Evolutionary conservation across 30 jellyfish, hydroid and myxozoan species (phyloP).

Genomic region (Clytia hemisphaerica): DNA sequence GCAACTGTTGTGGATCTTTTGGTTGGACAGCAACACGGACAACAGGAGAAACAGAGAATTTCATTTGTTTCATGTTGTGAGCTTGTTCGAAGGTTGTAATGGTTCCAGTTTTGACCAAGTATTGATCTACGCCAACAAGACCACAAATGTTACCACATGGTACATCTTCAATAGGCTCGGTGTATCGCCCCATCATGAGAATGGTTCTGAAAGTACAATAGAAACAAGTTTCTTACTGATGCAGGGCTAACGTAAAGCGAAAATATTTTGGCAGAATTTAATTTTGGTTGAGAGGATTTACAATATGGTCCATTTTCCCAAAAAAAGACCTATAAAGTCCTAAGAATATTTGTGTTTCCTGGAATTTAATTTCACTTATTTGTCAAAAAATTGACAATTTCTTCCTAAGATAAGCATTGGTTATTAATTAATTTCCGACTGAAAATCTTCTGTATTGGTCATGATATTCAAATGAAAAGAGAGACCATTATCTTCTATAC

Average conservation of each 20-base stretch:
- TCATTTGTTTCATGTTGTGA: conserved; percentile 91
- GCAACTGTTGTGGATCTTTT: conserved; percentile 94
- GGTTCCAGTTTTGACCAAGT: conserved; percentile 93
- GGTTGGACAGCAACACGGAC: conserved; percentile 99
- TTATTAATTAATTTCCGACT: too few relatives aligned
- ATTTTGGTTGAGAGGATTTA: too few relatives aligned
- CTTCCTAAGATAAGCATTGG: too few relatives aligned
- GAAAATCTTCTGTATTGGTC: too few relatives aligned
- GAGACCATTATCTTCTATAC: too few relatives aligned
- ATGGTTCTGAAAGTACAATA: conserved; percentile 49
- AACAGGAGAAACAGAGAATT: conserved; percentile 98
- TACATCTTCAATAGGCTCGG: conserved; percentile 98
- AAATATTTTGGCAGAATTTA: background rate
- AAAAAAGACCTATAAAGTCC: too few relatives aligned
- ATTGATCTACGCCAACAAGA: conserved; percentile 99
- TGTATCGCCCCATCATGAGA: conserved; percentile 97
- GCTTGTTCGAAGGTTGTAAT: conserved; percentile 89
- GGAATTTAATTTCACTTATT: too few relatives aligned
- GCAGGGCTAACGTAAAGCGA: background rate
- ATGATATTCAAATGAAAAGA: too few relatives aligned
- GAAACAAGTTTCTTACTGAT: background rate
- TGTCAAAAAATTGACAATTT: too few relatives aligned
- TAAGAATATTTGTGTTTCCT: too few relatives aligned
- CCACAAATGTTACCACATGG: conserved; percentile 99
- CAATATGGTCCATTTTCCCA: too few relatives aligned